A percentile compares a stretch with the other conserved stretches of the same genome.
Conservation (phyloP, 2,113 vertebrate species). For the Chaetodon auriga region DNA sequence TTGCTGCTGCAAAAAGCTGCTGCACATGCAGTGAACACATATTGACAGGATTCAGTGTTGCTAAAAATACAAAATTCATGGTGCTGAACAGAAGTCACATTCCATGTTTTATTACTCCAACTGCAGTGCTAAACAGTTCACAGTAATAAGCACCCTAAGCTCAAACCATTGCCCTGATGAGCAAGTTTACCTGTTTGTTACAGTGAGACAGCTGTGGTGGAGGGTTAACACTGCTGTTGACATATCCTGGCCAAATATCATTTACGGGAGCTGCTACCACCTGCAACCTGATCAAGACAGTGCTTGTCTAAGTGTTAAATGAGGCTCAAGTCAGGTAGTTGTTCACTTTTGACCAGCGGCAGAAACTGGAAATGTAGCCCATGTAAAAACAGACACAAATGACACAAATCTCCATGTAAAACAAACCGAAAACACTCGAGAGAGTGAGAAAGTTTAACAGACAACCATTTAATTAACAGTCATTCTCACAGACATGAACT, state of each 20-base stretch:
- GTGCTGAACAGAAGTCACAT: conserved; percentile 29
- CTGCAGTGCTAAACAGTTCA: conserved; percentile 2
- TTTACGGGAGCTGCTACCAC: conserved; percentile 61
- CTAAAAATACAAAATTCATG: conserved; percentile 17
- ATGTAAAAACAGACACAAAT: neutral
- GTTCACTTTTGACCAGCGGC: conserved; percentile 26
- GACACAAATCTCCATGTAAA: neutral
- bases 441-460: conserved; percentile 2
- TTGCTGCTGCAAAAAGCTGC: neutral
- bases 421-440: conserved; percentile 1
- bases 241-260: conserved; percentile 60
- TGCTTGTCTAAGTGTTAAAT: conserved; percentile 65
- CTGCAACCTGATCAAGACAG: conserved; percentile 66
- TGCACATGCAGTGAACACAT: neutral
- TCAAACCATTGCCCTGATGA: conserved; percentile 24
- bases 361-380: conserved; percentile 21
- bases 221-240: conserved; percentile 68
- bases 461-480: neutral
- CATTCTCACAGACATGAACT: conserved; percentile 21
- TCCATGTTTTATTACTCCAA: conserved; percentile 16
- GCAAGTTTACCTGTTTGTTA: neutral
- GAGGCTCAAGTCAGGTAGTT: conserved; percentile 45
- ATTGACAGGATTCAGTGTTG: conserved; percentile 9
- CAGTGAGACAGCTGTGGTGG: conserved; percentile 46
- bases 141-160: conserved; percentile 24